Evolutionary conservation across 2,888 invertebrate species (phyloP), one percentile per base, ranked within the genome.

Genomic region (Dryocosmus kuriphilus): DNA sequence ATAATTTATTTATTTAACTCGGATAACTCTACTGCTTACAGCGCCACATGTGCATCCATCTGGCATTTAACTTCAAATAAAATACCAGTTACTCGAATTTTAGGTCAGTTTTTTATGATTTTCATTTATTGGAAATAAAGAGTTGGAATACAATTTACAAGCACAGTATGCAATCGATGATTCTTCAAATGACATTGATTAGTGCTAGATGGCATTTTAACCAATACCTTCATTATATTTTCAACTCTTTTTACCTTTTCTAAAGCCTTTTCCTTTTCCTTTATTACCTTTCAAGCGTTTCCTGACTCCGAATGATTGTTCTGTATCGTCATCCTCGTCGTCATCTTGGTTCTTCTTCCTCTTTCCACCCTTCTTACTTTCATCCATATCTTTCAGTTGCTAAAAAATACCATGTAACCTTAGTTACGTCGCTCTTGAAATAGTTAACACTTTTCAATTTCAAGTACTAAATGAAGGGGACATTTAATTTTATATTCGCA

Each of bases 371-470:
- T 89, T 90, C 88, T 94, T 95, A 85, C 94, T 95, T 65, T 96
- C 96, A 81, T 94, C 94, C 46, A 96, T 90, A 88, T 96, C 96
- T 91, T 96, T 96, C 93, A 96, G 93, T 93, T 96, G 96, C 96
- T 96, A 86, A 63, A 90, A 88, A 87, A 82, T 78, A 80, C 24
- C 35, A 75, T 22, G 35, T 24, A 35, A 55, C 19, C 30, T 32
- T 76, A 32, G 41, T 65, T 30, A 22, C 9, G 35, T 60, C n/a
- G 38, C 55, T 60, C 22, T 24, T 16, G 14, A 22, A 62, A 30
- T 62, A 30, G n/a, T 24, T 11, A 22, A 4, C 32, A 16, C 0
- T 9, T 30, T 27, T 8, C 7, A 30, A 62, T 62, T 46, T 2
- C n/a, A 46, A n/a, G n/a, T 46, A 46, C 46, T 46, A 46, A 46